Evolutionary conservation across 2,113 vertebrate species (phyloP).

Genomic region (Leuciscus idus): DNA sequence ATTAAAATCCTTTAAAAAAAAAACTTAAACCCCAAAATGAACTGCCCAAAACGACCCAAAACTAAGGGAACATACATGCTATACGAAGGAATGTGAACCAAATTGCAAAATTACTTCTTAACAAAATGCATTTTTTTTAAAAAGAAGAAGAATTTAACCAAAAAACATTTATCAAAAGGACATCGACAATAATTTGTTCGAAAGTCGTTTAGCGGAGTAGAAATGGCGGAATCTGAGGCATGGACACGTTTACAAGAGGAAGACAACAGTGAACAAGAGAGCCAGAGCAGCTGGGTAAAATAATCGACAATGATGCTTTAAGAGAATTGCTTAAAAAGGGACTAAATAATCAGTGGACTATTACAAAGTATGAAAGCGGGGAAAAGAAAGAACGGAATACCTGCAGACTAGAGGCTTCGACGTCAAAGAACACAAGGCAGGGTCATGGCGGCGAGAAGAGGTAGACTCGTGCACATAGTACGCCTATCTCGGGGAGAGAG

Average conservation of each 20-base stretch:
- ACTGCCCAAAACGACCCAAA: neutral
- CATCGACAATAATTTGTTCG: neutral
- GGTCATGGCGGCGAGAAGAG: slow-evolving; percentile 39
- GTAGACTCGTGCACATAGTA: slow-evolving; percentile 42
- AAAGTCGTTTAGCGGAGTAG: slow-evolving; percentile 27
- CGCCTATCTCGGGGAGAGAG: slow-evolving; percentile 44
- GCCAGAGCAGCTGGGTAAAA: slow-evolving; percentile 12
- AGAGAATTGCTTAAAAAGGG: neutral
- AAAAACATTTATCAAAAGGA: neutral
- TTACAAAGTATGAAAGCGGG: neutral
- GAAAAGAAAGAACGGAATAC: slow-evolving; percentile 49
- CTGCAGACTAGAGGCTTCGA: slow-evolving; percentile 37
- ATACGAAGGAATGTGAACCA: neutral
- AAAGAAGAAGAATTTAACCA: neutral
- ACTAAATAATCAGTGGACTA: neutral
- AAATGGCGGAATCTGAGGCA: slow-evolving; percentile 51
- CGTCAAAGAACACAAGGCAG: slow-evolving; percentile 17
- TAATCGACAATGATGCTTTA: slow-evolving; percentile 10
- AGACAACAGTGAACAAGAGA: slow-evolving; percentile 49
- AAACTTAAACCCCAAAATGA: slow-evolving; percentile 1
- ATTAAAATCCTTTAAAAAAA: neutral
- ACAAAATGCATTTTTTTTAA: too few relatives aligned
- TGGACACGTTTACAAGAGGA: slow-evolving; percentile 51
- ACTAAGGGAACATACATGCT: neutral
- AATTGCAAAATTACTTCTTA: neutral